phyloP scores from a whole-genome alignment of 2,113 vertebrate genomes.

The Bagarius yarrelli region DNA sequence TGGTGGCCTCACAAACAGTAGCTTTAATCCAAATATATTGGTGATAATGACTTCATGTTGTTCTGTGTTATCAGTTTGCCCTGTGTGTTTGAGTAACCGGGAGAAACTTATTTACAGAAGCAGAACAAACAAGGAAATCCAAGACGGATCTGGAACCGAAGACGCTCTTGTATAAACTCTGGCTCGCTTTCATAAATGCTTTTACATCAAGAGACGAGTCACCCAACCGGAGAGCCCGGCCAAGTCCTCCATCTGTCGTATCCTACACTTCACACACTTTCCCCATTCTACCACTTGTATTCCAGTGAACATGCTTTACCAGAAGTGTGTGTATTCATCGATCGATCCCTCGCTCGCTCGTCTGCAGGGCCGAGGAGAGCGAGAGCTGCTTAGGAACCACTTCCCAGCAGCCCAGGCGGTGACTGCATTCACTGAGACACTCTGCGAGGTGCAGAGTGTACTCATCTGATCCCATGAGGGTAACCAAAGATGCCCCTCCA shows the following conservation, averaged over 20 bases:
- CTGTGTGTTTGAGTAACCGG: background rate
- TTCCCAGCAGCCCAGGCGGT: conserved; percentile 46
- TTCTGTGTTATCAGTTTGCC: background rate
- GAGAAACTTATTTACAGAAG: conserved; percentile 9
- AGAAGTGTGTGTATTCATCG: conserved; percentile 36
- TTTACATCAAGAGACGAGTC: conserved; percentile 23
- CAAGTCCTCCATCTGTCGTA: conserved; percentile 3
- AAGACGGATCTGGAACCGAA: background rate
- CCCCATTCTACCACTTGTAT: conserved; percentile 24
- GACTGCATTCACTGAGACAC: conserved; percentile 26
- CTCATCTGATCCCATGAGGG: conserved; percentile 37
- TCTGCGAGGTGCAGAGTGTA: conserved; percentile 40
- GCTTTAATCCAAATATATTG: too few species aligned
- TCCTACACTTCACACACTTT: background rate
- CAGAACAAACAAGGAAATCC: background rate
- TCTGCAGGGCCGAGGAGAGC: conserved; percentile 10
- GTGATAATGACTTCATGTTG: background rate
- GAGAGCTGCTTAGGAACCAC: conserved; percentile 36
- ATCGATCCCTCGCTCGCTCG: too few species aligned
- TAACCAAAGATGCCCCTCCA: conserved; percentile 44
- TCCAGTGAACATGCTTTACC: conserved; percentile 42
- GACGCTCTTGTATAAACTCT: background rate
- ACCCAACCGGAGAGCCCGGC: background rate
- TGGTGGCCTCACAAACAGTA: background rate
- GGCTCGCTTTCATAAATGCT: conserved; percentile 50